These are phyloP conservation scores for Lissocephala sabroskyi DNA, from an alignment of 2,888 invertebrate genomes.

Conservation along the genomic window DNA sequence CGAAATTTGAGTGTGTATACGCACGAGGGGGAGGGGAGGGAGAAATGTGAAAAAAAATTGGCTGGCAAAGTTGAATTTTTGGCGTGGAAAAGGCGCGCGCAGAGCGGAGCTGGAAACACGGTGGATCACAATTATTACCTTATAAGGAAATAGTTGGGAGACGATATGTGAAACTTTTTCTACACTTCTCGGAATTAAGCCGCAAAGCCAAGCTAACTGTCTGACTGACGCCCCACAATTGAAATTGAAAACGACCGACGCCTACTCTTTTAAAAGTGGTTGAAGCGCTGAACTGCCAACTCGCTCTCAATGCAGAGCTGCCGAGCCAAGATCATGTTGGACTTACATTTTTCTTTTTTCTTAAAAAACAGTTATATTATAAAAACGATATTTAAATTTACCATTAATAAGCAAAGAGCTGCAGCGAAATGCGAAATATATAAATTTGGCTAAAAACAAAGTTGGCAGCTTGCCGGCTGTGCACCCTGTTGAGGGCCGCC, in stretches of 20 bases:
- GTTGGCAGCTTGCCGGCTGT: too few relatives aligned
- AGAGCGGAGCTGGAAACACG: constrained; percentile 30
- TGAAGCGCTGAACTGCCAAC: background rate
- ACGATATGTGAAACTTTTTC: constrained; percentile 15
- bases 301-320: background rate
- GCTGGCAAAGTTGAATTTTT: too few relatives aligned
- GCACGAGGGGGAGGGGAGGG: too few relatives aligned
- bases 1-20: constrained; percentile 26
- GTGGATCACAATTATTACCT: constrained; percentile 36
- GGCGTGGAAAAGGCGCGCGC: constrained; percentile 20
- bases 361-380: too few relatives aligned
- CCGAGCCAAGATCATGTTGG: background rate
- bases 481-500: too few relatives aligned
- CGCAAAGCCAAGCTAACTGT: constrained; percentile 42
- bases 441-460: too few relatives aligned
- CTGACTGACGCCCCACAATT: constrained; percentile 49
- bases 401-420: too few relatives aligned
- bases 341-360: too few relatives aligned
- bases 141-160: constrained; percentile 46
- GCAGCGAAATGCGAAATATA: too few relatives aligned
- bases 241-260: constrained; percentile 51
- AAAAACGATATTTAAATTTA: too few relatives aligned
- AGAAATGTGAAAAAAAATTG: too few relatives aligned
- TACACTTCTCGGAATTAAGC: constrained; percentile 26
- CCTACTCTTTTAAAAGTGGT: constrained; percentile 40